phyloP scores from a whole-genome alignment of 2,797 vertebrate genomes.

The Sebastes steindachneri region DNA sequence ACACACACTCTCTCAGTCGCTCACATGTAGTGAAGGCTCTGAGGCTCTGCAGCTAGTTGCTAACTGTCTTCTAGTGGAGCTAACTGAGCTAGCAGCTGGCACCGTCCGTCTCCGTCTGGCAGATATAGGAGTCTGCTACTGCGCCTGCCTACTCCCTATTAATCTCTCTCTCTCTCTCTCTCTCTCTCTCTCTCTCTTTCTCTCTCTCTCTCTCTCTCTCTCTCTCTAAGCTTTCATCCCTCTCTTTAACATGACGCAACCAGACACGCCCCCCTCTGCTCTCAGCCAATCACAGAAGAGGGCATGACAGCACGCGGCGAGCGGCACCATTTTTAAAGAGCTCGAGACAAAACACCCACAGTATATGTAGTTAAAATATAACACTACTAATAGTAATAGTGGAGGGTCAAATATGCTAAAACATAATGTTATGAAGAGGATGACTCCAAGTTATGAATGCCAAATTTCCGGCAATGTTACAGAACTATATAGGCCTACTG shows the following conservation, averaged over 20 bases:
- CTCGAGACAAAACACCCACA: too few species aligned
- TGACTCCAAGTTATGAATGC: too few species aligned
- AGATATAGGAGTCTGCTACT: conserved; percentile 59
- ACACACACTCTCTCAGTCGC: conserved; percentile 15
- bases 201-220: not conserved
- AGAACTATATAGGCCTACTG: too few species aligned
- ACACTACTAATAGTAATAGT: too few species aligned
- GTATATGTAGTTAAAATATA: too few species aligned
- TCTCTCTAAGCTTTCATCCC: conserved; percentile 22
- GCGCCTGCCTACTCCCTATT: conserved; percentile 62
- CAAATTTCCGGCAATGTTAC: too few species aligned
- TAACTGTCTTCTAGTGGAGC: conserved; percentile 57
- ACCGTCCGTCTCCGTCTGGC: conserved; percentile 42
- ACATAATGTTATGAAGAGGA: too few species aligned
- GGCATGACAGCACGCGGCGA: too few species aligned
- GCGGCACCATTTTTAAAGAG: too few species aligned
- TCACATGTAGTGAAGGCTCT: conserved; percentile 11
- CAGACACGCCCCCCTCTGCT: conserved; percentile 11
- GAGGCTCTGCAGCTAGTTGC: conserved; percentile 59
- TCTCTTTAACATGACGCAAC: conserved; percentile 47
- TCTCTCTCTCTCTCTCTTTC: conserved; percentile 16
- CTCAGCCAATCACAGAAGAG: conserved; percentile 56
- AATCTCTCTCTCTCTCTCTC: conserved; percentile 48
- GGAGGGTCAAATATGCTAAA: too few species aligned
- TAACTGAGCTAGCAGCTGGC: conserved; percentile 74